These are phyloP conservation scores for Lacerta agilis DNA, from an alignment of 2,797 vertebrate species.

Conservation along the genomic window DNA sequence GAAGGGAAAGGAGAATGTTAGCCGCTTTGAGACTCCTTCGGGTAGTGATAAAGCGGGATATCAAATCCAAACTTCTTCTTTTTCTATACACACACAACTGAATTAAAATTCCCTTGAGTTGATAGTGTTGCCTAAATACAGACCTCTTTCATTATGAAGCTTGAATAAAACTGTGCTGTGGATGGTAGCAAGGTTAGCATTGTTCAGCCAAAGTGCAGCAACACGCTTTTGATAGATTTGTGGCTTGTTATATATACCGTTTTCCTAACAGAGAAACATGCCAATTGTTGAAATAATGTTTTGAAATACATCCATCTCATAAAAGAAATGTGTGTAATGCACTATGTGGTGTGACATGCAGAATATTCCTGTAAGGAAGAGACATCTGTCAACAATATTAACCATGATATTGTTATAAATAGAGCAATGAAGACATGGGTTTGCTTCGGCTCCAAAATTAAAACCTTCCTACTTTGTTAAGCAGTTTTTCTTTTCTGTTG, in stretches of 20 bases:
- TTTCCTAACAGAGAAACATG: constrained; percentile 34
- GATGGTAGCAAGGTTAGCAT: background rate
- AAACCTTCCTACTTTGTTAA: background rate
- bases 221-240: constrained; percentile 16
- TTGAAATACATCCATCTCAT: constrained; percentile 37
- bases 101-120: background rate
- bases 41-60: no score
- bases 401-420: constrained; percentile 20
- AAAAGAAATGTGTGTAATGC: constrained; percentile 21
- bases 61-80: no score
- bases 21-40: no score
- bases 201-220: constrained; percentile 17
- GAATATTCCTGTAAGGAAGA: background rate
- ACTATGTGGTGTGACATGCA: background rate
- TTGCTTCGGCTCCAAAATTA: background rate
- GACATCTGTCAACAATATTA: background rate
- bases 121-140: background rate
- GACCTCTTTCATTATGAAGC: background rate
- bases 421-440: constrained; percentile 4
- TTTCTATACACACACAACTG: background rate
- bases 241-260: background rate
- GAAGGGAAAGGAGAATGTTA: no score
- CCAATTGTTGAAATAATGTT: constrained; percentile 21
- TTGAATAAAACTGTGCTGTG: background rate
- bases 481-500: background rate